Base-by-base conservation (phyloP, 2,113 vertebrate species). In the Pluvianellus socialis region DNA sequence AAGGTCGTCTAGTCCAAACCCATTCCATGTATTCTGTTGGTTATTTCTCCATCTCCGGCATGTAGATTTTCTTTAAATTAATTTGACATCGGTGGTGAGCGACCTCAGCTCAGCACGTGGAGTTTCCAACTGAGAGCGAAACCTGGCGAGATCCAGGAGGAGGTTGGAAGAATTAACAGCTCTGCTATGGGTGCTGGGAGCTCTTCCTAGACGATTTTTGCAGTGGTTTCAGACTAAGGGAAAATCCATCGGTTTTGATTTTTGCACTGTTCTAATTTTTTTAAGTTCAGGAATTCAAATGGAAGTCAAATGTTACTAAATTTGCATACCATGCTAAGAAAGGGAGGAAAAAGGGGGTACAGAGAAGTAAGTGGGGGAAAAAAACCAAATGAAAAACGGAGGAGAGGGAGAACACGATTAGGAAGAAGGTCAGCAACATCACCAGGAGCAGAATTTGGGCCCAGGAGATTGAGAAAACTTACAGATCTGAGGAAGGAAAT, bases 1-100 rank as follows among this genome's bases (percentile, higher is more conserved):
- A 32, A 61, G 67, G 16, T 53, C 9, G 6, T 24, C 13, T 45
- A 4, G 28, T 47, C 75, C 38, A 40, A 7, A 7, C 20, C 7
- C 3, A 14, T 53, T 44, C 47, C 13, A 3, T 2, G 1, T 28
- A 13, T 24, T 47, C 65, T 13, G 3, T 32, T 20, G 18, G 21
- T 75, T 35, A 63, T 30, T 56, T 5, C 44, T 47, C 27, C n/a
- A 28, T 16, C 35, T 22, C 6, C 30, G 24, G 11, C 23, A 4
- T 30, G 22, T 7, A 45, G 8, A 13, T 75, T 28, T 38, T 49
- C 56, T 49, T 58, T 38, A 24, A 33, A 33, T 65, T 18, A 13
- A 24, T 28, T 24, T 28, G 12, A 18, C 55, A 7, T 12, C 8
- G 47, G 6, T 49, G 14, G 9, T 42, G 33, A 18, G 35, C 30